These are phyloP conservation scores for Hirtodrosophila cameraria DNA, from an alignment of 2,888 invertebrate genomes.

Conservation along the genomic window DNA sequence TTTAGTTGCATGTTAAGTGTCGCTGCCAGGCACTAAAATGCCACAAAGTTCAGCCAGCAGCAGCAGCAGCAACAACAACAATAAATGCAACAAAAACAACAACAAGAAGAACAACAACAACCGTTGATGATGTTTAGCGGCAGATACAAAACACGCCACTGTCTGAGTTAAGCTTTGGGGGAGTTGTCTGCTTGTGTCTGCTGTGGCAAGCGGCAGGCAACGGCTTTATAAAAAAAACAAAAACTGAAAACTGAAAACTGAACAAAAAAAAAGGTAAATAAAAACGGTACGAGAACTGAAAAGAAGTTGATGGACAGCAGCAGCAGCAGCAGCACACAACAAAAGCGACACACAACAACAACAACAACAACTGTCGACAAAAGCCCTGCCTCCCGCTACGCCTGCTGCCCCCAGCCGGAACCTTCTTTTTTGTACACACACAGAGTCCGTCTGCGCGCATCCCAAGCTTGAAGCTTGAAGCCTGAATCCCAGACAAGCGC, in stretches of 20 bases:
- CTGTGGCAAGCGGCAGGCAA: constrained; percentile 26
- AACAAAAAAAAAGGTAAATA: constrained; percentile 29
- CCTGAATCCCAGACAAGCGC: constrained; percentile 67
- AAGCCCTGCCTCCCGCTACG: constrained; percentile 14
- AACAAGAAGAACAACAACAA: constrained; percentile 28
- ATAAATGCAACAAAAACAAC: constrained; percentile 18
- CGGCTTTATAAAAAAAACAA: constrained; percentile 37
- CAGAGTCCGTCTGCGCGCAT: no score
- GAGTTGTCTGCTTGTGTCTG: constrained; percentile 36
- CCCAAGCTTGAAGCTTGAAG: no score
- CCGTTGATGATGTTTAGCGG: constrained; percentile 59
- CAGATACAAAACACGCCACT: constrained; percentile 69
- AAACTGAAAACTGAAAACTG: no score
- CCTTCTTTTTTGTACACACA: constrained; percentile 14
- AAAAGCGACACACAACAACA: constrained; percentile 9
- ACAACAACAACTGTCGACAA: constrained; percentile 31
- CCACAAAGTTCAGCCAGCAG: constrained; percentile 60
- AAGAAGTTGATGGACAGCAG: constrained; percentile 63
- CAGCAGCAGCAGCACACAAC: constrained; percentile 27
- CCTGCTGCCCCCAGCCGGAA: background rate
- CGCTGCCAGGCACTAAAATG: constrained; percentile 74
- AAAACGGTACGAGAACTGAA: constrained; percentile 46
- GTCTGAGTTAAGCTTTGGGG: constrained; percentile 42
- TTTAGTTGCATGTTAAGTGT: constrained; percentile 77
- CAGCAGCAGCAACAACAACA: constrained; percentile 16